A percentile compares a stretch with the other conserved stretches of the same genome.
Conservation (phyloP, 2,888 invertebrate genomes). For the Lochmaea capreae region DNA sequence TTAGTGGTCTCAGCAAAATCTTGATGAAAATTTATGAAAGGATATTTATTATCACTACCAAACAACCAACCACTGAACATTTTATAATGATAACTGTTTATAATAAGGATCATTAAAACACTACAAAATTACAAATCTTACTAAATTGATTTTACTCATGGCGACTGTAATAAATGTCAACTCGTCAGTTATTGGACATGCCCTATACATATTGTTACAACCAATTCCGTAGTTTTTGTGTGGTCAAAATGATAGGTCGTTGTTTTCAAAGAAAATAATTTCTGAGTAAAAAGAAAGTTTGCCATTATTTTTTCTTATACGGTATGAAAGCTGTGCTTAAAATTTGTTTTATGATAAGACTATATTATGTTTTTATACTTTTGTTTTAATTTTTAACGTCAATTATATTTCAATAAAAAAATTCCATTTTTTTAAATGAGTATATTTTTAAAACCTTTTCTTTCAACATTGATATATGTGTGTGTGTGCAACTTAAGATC, state of each 20-base stretch:
- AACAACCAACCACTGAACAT: too few relatives aligned
- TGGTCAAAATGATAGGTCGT: not conserved
- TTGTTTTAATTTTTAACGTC: conserved; percentile 46
- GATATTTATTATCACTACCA: too few relatives aligned
- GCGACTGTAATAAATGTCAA: too few relatives aligned
- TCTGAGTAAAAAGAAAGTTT: not conserved
- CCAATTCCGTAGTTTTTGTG: not conserved
- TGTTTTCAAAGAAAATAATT: not conserved
- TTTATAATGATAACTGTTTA: too few relatives aligned
- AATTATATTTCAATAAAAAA: conserved; percentile 21
- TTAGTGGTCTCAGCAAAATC: too few relatives aligned
- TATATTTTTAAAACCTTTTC: not conserved
- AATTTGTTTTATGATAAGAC: conserved; percentile 39
- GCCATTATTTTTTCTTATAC: conserved; percentile 22
- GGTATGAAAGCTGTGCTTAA: conserved; percentile 42
- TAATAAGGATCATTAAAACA: too few relatives aligned
- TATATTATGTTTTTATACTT: conserved; percentile 43
- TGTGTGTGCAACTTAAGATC: too few relatives aligned
- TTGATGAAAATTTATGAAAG: too few relatives aligned
- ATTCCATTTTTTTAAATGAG: conserved; percentile 3
- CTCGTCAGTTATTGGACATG: not conserved
- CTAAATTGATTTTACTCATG: too few relatives aligned
- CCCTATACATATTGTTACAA: not conserved
- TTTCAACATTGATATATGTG: too few relatives aligned
- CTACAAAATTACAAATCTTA: too few relatives aligned